Evolutionary conservation across 1,140 invertebrate genomes (phyloP).

Genomic region (Magallana angulata): DNA sequence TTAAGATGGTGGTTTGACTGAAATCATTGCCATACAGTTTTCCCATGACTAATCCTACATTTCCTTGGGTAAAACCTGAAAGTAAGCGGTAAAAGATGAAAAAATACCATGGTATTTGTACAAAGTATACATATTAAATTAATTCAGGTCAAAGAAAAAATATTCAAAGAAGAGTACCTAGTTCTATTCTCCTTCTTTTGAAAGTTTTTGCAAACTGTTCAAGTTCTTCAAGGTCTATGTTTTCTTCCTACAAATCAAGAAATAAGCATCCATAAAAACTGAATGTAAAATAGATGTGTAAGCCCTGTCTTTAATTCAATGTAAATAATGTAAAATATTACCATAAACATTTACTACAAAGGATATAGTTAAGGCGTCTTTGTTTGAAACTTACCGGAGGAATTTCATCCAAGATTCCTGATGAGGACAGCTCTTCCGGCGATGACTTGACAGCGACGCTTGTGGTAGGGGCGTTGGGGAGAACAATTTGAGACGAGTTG

Average conservation of each 20-base stretch:
- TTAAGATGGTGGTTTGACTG: conserved; percentile 98
- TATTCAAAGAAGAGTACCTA: conserved; percentile 85
- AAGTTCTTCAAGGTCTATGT: conserved; percentile 93
- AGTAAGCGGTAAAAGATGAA: background rate
- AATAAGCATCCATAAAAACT: background rate
- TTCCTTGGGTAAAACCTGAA: conserved; percentile 98
- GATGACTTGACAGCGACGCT: background rate
- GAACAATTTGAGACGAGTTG: background rate
- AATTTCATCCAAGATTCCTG: conserved; percentile 2
- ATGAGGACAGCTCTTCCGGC: background rate
- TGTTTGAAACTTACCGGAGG: background rate
- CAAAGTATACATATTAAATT: background rate
- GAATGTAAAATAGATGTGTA: too few species aligned
- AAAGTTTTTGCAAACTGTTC: conserved; percentile 99
- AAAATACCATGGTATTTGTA: background rate
- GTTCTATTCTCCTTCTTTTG: conserved; percentile 98
- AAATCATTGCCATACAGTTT: conserved; percentile 99
- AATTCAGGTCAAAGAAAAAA: background rate
- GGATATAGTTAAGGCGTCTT: too few species aligned
- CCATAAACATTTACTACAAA: too few species aligned
- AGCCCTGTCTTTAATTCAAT: too few species aligned
- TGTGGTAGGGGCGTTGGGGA: background rate
- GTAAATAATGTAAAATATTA: too few species aligned
- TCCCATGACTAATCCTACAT: conserved; percentile 98
- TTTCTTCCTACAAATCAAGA: conserved; percentile 73